A percentile compares a stretch with the other conserved stretches of the same genome.
phyloP scores from a whole-genome alignment of 2,797 vertebrate species.

The Eospalax fontanierii region DNA sequence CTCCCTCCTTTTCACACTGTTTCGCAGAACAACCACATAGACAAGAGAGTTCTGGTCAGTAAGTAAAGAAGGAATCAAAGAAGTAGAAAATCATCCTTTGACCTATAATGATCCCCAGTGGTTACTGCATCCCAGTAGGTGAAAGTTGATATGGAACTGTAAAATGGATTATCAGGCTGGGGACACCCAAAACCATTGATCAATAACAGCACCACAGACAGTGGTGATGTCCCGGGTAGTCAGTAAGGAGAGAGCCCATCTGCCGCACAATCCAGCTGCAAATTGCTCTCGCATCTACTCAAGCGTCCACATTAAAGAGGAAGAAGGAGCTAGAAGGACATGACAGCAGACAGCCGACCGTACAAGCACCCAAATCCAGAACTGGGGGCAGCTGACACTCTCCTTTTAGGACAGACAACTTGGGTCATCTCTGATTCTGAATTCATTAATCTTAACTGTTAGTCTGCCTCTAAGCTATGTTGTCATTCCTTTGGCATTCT shows the following conservation, averaged over 20 bases:
- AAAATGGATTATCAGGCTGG: neutral
- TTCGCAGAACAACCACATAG: neutral
- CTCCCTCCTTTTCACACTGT: neutral
- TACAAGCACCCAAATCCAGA: neutral
- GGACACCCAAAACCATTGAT: neutral
- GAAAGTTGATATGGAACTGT: neutral
- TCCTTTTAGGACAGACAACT: neutral
- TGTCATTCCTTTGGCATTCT: neutral
- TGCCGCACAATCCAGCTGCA: neutral
- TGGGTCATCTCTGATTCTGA: neutral
- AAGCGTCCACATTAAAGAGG: constrained; percentile 3
- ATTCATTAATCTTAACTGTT: neutral
- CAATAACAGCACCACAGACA: neutral
- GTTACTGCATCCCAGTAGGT: neutral
- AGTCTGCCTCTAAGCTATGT: neutral
- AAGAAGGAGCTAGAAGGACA: neutral
- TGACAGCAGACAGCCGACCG: neutral
- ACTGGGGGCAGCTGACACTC: neutral
- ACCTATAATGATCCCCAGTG: neutral
- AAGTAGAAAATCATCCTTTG: neutral
- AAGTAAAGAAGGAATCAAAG: neutral
- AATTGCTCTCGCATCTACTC: neutral
- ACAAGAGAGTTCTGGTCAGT: neutral
- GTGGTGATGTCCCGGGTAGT: neutral
- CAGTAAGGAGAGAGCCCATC: neutral